phyloP scores from a whole-genome alignment of 2,888 invertebrate genomes.

The Odontothrips loti region DNA sequence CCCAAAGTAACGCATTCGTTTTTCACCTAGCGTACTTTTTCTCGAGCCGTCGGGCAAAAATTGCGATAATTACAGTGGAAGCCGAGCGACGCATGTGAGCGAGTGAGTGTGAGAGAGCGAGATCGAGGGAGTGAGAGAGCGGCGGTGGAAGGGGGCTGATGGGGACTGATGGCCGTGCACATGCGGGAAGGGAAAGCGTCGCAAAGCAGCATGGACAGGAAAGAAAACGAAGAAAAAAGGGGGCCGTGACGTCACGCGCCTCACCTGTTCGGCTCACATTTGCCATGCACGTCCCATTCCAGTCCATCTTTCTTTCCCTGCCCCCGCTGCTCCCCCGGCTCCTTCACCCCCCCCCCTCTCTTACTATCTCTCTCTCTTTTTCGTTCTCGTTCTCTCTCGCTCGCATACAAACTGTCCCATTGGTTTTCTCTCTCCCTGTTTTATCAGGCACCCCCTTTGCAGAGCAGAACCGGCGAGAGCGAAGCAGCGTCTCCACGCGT shows the following conservation, averaged over 20 bases:
- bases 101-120: no score
- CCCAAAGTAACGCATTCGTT: not conserved
- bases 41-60: not conserved
- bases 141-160: not conserved
- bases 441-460: no score
- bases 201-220: not conserved
- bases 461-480: no score
- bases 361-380: not conserved
- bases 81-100: no score
- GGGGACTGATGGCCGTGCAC: not conserved
- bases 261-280: not conserved
- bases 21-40: no score
- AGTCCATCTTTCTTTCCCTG: not conserved
- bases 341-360: not conserved
- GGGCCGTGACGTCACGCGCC: not conserved
- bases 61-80: not conserved
- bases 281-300: not conserved
- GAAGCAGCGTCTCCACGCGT: no score
- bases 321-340: no score
- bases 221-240: not conserved
- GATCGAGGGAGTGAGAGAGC: no score
- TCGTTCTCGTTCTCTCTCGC: not conserved
- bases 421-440: not conserved
- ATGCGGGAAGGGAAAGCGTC: not conserved
- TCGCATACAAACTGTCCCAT: not conserved